phyloP scores from a whole-genome alignment of 2,113 vertebrate genomes.

The Carassius auratus region DNA sequence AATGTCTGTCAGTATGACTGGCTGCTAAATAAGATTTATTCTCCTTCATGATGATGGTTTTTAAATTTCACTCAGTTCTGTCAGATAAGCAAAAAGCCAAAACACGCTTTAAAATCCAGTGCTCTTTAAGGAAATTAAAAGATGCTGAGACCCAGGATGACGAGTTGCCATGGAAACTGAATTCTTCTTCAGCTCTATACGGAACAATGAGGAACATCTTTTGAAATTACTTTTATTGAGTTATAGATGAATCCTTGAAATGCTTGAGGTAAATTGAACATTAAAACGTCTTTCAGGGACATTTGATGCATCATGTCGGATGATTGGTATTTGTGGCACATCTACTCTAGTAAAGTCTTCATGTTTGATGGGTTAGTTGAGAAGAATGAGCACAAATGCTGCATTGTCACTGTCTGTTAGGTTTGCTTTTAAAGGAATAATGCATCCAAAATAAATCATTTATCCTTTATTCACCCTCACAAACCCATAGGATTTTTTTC shows the following conservation, averaged over 20 bases:
- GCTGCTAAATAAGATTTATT: constrained; percentile 9
- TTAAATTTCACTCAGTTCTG: not conserved
- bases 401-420: not conserved
- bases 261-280: not conserved
- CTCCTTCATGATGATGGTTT: not conserved
- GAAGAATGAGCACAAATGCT: not conserved
- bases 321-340: not conserved
- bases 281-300: not conserved
- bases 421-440: not conserved
- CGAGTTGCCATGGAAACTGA: constrained; percentile 25
- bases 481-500: no score
- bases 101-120: not conserved
- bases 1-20: not conserved
- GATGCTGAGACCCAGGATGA: not conserved
- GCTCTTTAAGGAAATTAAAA: constrained; percentile 27
- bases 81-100: not conserved
- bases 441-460: not conserved
- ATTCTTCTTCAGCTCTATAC: not conserved
- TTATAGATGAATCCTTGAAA: constrained; percentile 5
- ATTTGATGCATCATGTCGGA: not conserved
- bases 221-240: constrained; percentile 18
- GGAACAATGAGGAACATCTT: not conserved
- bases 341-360: not conserved
- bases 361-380: not conserved
- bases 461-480: no score